phyloP scores from a whole-genome alignment of 1,140 invertebrate species.

The Rhopalosiphum padi region DNA sequence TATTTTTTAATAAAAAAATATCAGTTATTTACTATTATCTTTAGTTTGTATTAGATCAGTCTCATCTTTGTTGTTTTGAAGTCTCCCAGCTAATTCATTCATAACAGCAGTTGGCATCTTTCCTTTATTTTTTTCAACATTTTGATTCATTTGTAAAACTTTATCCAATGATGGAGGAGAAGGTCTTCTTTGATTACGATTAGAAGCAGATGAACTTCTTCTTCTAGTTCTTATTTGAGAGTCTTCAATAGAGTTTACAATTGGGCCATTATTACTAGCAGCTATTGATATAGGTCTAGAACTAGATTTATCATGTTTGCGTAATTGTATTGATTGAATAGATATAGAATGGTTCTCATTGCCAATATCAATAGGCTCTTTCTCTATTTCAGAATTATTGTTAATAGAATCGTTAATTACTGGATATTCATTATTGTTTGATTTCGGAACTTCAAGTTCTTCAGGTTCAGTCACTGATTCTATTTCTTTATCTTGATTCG shows the following conservation, averaged over 20 bases:
- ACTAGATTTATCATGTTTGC: conserved; percentile 32
- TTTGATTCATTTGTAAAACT: conserved; percentile 58
- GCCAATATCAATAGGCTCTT: not conserved
- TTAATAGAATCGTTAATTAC: conserved; percentile 44
- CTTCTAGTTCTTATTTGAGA: conserved; percentile 48
- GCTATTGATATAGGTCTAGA: conserved; percentile 31
- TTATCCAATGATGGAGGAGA: conserved; percentile 61
- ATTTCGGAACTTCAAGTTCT: not conserved
- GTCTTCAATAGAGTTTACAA: conserved; percentile 30
- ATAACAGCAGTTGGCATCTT: conserved; percentile 31
- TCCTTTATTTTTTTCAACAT: conserved; percentile 44
- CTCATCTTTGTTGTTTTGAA: conserved; percentile 37
- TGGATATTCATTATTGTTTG: not conserved
- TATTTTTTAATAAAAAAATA: not conserved
- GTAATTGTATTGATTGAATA: conserved; percentile 23
- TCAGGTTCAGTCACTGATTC: not conserved
- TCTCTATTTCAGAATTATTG: conserved; percentile 35
- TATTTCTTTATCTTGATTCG: conserved; percentile 17
- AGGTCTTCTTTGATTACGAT: conserved; percentile 61
- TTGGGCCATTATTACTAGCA: conserved; percentile 26
- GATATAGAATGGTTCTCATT: conserved; percentile 18
- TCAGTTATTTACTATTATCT: conserved; percentile 15
- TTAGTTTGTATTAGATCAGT: conserved; percentile 12
- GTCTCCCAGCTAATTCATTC: conserved; percentile 36
- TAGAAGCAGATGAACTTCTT: conserved; percentile 61